phyloP scores from a whole-genome alignment of 2,888 invertebrate genomes.

The Noctua pronuba region DNA sequence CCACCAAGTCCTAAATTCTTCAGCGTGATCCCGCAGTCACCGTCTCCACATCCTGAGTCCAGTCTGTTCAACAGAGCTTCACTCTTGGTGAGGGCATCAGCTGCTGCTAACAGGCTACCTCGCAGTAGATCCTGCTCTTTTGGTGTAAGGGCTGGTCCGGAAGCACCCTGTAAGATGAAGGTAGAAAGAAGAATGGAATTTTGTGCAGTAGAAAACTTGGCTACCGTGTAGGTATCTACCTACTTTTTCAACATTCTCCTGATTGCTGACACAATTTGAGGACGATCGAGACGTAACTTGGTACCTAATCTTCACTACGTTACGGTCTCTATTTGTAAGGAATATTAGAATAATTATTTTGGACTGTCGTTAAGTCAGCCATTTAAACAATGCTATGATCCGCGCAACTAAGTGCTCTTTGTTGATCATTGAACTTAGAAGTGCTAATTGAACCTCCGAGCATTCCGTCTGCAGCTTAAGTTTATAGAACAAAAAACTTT shows the following conservation, averaged over 20 bases:
- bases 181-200: background rate
- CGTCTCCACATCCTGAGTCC: slow-evolving; percentile 93
- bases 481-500: background rate
- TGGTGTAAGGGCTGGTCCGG: slow-evolving; percentile 77
- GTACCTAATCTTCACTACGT: background rate
- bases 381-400: background rate
- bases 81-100: slow-evolving; percentile 90
- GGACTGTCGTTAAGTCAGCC: background rate
- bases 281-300: too few species aligned
- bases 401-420: background rate
- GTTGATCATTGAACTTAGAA: background rate
- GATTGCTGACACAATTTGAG: too few species aligned
- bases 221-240: too few species aligned
- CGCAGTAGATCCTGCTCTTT: slow-evolving; percentile 76
- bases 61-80: slow-evolving; percentile 92
- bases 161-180: slow-evolving; percentile 69
- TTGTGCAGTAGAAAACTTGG: too few species aligned
- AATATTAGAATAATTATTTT: background rate
- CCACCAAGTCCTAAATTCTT: slow-evolving; percentile 91
- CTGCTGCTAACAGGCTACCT: slow-evolving; percentile 83
- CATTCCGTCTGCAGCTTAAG: background rate
- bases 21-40: slow-evolving; percentile 93
- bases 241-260: too few species aligned
- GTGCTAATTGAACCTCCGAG: background rate
- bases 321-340: background rate